These are phyloP conservation scores for Phalanger gymnotis DNA, from an alignment of 2,797 vertebrate species.

Conservation along the genomic window DNA sequence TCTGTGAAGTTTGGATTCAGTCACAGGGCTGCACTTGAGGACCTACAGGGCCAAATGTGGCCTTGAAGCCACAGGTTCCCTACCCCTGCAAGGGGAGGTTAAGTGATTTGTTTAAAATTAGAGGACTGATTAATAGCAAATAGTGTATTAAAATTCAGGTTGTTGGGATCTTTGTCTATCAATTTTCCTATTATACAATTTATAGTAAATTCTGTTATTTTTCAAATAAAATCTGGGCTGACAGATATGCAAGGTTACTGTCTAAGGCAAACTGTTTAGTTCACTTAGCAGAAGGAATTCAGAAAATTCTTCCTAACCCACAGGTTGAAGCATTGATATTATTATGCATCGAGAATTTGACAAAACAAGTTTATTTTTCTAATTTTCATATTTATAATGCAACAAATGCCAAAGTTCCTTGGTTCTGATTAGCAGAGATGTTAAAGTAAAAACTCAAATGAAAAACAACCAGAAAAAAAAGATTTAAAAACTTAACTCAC, in stretches of 20 bases:
- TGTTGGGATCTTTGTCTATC: accelerated
- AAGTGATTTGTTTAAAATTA: neutral
- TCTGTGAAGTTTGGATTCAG: too few species aligned
- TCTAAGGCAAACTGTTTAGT: neutral
- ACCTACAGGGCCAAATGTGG: too few species aligned
- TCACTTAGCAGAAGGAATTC: neutral
- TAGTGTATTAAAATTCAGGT: neutral
- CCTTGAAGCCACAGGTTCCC: too few species aligned
- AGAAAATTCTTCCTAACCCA: neutral
- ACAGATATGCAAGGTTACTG: neutral
- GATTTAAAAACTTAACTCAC: neutral
- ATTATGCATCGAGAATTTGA: neutral
- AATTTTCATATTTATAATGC: neutral
- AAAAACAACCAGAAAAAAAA: neutral
- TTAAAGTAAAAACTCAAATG: neutral
- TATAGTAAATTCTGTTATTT: accelerated
- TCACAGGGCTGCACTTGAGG: too few species aligned
- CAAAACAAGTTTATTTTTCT: neutral
- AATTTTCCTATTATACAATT: neutral
- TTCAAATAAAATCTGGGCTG: neutral
- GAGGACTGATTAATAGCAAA: too few species aligned
- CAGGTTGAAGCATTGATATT: neutral
- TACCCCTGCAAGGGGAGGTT: neutral
- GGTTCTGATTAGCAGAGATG: neutral
- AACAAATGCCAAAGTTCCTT: neutral